Base-by-base conservation (phyloP, 2,797 vertebrate species). In the Gymnopithys bicolor region DNA sequence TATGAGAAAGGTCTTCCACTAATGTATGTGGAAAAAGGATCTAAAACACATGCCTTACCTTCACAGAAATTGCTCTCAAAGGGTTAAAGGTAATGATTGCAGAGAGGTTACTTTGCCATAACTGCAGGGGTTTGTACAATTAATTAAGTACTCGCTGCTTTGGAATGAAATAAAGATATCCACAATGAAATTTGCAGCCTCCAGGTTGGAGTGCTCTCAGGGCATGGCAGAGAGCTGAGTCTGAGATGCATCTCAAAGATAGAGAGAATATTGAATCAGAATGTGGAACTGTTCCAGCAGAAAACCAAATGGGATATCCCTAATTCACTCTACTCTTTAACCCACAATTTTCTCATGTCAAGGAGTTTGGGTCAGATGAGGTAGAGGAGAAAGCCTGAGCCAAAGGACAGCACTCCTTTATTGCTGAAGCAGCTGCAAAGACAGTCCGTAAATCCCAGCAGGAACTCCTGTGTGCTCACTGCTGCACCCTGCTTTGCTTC, bases 111-210 rank as follows among this genome's bases (percentile, higher is more conserved):
- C 80, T 53, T 59, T 56, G 63, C 18, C 37, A 28, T 7, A 75
- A 37, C 53, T 89, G 49, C 33, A 51, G 41, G 28, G 24, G 9
- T 69, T 83, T 53, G 27, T 62, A 76, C 79, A 66, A 76, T 60
- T 68, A 92, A 85, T 58, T 51, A 74, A 84, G 43, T 22, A 24
- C 39, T 84, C 0, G 0, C 7, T 49, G 51, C 19, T 71, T 55
- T 66, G 64, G 52, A 93, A 87, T 49, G 33, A 85, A 85, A 73
- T 69, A 39, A 58, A 85, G 85, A 66, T 41, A 48, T 53, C 39
- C 37, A 62, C 55, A 51, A 83, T 19, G 66, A 60, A 77, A 35
- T 83, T 83, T 80, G 48, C 24, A 83, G 76, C 55, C 76, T 53
- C 7, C 0, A 5, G 63, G 39, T 25, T 64, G 32, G 62, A 81